These are phyloP conservation scores for Calameuta filiformis DNA, from an alignment of 2,888 invertebrate species.

Conservation along the genomic window DNA sequence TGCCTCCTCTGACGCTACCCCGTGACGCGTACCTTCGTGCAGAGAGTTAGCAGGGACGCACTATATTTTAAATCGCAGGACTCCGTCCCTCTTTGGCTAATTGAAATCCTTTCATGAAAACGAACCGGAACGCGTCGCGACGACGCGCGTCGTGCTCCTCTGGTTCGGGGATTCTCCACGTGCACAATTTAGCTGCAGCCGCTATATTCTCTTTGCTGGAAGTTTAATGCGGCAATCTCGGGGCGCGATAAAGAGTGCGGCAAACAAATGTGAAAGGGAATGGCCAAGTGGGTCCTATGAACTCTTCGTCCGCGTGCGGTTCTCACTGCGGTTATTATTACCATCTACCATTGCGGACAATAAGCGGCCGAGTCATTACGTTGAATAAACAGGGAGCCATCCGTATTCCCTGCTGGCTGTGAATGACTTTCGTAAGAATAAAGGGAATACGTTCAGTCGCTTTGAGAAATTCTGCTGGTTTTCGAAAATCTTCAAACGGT, in stretches of 20 bases:
- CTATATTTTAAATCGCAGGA: background rate
- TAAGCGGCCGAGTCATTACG: constrained; percentile 52
- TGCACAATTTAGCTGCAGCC: background rate
- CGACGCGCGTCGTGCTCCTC: background rate
- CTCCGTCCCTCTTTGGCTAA: background rate
- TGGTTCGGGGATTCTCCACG: background rate
- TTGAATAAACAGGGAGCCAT: constrained; percentile 52
- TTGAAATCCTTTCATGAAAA: constrained; percentile 5
- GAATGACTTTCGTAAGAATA: background rate
- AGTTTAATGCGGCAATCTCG: constrained; percentile 65
- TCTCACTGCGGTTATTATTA: constrained; percentile 13
- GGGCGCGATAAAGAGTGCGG: constrained; percentile 64
- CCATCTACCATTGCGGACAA: constrained; percentile 32
- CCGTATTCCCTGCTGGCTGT: background rate
- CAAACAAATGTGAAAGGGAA: constrained; percentile 63
- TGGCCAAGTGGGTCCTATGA: constrained; percentile 46
- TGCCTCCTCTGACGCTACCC: background rate
- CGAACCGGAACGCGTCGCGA: background rate
- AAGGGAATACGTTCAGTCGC: background rate
- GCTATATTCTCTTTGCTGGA: constrained; percentile 62
- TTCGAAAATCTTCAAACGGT: background rate
- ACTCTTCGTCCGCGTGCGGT: constrained; percentile 22
- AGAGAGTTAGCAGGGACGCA: background rate
- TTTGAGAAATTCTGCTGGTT: background rate
- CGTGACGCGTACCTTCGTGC: background rate